phyloP scores from a whole-genome alignment of 23 tunicate genomes.

The Trididemnum nubilum region DNA sequence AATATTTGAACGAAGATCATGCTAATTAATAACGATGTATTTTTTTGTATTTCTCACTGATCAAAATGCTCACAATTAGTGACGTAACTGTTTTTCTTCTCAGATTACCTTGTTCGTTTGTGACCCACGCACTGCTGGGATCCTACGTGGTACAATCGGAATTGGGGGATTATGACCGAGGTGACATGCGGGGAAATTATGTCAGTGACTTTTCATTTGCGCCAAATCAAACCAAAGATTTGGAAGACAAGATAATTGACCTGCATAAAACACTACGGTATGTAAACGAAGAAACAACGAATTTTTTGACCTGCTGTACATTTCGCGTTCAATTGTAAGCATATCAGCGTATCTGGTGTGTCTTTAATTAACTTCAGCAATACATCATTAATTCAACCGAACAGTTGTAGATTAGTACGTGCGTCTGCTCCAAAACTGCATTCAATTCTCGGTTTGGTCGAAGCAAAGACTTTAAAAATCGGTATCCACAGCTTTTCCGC shows the following conservation, averaged over 20 bases:
- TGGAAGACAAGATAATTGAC: conserved; percentile 72
- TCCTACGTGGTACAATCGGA: conserved; percentile 95
- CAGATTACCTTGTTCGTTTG: conserved; percentile 92
- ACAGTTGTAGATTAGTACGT: too few relatives aligned
- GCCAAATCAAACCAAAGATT: conserved; percentile 75
- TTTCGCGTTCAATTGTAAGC: neutral
- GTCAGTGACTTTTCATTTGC: conserved; percentile 79
- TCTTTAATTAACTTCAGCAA: neutral
- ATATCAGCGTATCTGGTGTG: neutral
- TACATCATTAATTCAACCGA: too few relatives aligned
- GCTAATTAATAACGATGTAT: too few relatives aligned
- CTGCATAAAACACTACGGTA: conserved; percentile 76
- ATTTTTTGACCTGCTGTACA: neutral
- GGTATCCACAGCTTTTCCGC: too few relatives aligned
- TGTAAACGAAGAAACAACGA: too few relatives aligned
- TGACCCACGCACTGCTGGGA: conserved; percentile 89
- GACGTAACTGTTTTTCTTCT: too few relatives aligned
- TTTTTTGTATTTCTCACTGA: too few relatives aligned
- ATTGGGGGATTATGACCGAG: conserved; percentile 82
- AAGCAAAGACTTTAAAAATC: too few relatives aligned
- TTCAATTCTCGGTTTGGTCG: too few relatives aligned
- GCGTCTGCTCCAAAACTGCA: too few relatives aligned
- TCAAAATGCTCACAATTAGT: too few relatives aligned
- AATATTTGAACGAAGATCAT: too few relatives aligned
- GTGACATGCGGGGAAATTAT: conserved; percentile 72